Evolutionary conservation across 2,888 invertebrate species (phyloP).

Genomic region (Chromoteleia sp.): DNA sequence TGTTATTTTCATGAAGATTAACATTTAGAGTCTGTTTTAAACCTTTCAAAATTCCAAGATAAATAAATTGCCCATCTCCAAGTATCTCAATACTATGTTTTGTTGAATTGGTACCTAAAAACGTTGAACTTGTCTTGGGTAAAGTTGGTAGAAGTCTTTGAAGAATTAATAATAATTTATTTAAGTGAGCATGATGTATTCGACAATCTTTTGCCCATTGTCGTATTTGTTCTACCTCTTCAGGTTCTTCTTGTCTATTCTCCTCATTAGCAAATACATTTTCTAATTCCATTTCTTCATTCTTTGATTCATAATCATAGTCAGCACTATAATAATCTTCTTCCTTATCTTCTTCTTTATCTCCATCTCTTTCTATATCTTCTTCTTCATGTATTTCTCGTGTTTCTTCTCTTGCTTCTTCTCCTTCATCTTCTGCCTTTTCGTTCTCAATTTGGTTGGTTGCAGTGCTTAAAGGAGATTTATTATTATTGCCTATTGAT

Average conservation of each 20-base stretch:
- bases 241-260: background rate
- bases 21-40: slow-evolving; percentile 57
- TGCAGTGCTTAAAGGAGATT: too few relatives aligned
- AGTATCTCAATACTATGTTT: slow-evolving; percentile 47
- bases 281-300: background rate
- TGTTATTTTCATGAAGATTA: slow-evolving; percentile 39
- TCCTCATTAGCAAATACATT: background rate
- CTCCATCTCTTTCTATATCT: too few relatives aligned
- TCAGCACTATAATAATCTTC: too few relatives aligned
- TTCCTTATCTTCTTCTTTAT: too few relatives aligned
- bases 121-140: slow-evolving; percentile 63
- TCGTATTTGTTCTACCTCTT: slow-evolving; percentile 9
- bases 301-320: too few relatives aligned
- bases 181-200: slow-evolving; percentile 14
- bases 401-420: too few relatives aligned
- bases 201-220: slow-evolving; percentile 13
- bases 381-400: too few relatives aligned
- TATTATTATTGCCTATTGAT: too few relatives aligned
- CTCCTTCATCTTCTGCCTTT: too few relatives aligned
- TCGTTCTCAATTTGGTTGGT: too few relatives aligned
- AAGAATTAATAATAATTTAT: slow-evolving; percentile 32
- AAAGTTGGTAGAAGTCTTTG: slow-evolving; percentile 8
- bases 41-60: slow-evolving; percentile 64
- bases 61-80: slow-evolving; percentile 47
- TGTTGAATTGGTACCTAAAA: slow-evolving; percentile 24